These are phyloP conservation scores for Hippolais icterina DNA, from an alignment of 2,113 vertebrate species.

Conservation along the genomic window DNA sequence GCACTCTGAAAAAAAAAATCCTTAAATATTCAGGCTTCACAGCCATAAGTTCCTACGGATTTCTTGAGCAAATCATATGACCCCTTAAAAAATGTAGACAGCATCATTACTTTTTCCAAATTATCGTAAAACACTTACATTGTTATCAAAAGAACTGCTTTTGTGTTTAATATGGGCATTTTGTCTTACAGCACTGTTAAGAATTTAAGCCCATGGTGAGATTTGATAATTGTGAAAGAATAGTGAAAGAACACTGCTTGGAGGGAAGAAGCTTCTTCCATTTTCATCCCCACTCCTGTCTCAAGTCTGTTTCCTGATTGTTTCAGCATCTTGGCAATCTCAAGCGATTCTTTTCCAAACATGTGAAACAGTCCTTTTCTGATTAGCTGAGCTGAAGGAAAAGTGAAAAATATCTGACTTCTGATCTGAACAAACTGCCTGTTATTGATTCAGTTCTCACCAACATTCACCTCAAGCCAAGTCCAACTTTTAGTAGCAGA, in stretches of 20 bases:
- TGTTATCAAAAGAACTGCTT: not conserved
- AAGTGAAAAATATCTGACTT: not conserved
- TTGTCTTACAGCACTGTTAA: not conserved
- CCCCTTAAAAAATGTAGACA: not conserved
- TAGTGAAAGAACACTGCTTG: not conserved
- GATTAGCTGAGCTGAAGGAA: not conserved
- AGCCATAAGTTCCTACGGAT: not conserved
- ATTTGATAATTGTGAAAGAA: not conserved
- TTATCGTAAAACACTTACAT: not conserved
- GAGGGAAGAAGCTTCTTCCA: not conserved
- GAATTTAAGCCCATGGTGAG: not conserved
- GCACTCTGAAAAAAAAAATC: not conserved
- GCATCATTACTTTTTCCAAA: not conserved
- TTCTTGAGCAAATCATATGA: not conserved
- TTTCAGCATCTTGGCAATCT: not conserved
- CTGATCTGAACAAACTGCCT: not conserved
- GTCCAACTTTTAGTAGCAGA: not conserved
- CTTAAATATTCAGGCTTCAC: not conserved
- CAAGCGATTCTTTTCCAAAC: not conserved
- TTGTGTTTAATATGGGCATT: not conserved
- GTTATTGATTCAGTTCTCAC: not conserved
- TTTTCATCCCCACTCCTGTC: not conserved
- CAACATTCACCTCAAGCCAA: not conserved
- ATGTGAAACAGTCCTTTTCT: not conserved
- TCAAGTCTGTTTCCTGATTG: not conserved